Percentiles rank a stretch among this genome's conserved stretches.
phyloP scores from a whole-genome alignment of 2,888 invertebrate genomes.

The Phania funesta region DNA sequence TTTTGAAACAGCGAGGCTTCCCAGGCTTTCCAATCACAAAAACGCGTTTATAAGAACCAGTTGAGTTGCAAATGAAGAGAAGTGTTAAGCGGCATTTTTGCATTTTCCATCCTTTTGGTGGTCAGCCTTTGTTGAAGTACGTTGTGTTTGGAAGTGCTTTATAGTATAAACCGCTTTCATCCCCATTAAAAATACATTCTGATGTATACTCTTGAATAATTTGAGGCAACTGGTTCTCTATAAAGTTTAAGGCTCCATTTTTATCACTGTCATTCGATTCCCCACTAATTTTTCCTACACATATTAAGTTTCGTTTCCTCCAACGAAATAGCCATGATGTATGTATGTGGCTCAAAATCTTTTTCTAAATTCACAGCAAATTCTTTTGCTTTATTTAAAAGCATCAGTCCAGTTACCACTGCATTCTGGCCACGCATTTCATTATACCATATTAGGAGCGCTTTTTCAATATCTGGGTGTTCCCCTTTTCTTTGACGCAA shows the following conservation, averaged over 20 bases:
- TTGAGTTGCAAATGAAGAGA: constrained; percentile 38
- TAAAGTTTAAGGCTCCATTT: not conserved
- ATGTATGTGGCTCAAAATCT: constrained; percentile 14
- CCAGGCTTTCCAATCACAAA: constrained; percentile 37
- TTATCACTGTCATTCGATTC: constrained; percentile 2
- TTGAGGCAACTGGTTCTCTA: not conserved
- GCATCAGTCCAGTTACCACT: constrained; percentile 14
- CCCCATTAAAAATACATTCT: constrained; percentile 43
- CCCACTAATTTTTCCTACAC: constrained; percentile 1
- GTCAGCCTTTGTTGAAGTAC: not conserved
- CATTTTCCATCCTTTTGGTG: constrained; percentile 24
- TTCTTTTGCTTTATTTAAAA: constrained; percentile 25
- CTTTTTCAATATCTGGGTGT: too few relatives aligned
- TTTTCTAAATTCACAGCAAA: constrained; percentile 14
- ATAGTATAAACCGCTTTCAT: constrained; percentile 39
- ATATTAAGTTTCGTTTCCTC: not conserved
- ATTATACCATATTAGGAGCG: not conserved
- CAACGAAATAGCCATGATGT: not conserved
- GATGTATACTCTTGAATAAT: constrained; percentile 13
- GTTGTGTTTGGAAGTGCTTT: constrained; percentile 47
- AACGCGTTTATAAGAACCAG: constrained; percentile 16
- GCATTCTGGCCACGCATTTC: too few relatives aligned
- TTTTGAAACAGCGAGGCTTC: constrained; percentile 54
- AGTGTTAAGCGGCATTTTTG: constrained; percentile 33
- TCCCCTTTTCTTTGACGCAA: constrained; percentile 14